A percentile compares a stretch with the other conserved stretches of the same genome.
Conservation (phyloP, 2,113 vertebrate genomes). For the Thymallus thymallus region DNA sequence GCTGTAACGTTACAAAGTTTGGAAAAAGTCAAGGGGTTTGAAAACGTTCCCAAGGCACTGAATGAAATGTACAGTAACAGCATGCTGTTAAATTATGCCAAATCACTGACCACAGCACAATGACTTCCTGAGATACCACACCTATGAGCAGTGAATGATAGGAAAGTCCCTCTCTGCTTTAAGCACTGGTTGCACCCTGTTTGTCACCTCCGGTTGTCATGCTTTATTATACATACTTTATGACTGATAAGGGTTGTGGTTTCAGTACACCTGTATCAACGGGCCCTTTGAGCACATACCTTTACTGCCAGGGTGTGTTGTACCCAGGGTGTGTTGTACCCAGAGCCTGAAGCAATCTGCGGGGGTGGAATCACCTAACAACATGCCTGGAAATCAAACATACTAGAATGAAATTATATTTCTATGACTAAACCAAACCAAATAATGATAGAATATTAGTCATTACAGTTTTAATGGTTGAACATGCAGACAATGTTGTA, state of each 20-base stretch:
- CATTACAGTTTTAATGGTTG: too few relatives aligned
- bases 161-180: constrained; percentile 61
- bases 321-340: neutral
- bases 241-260: constrained; percentile 44
- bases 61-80: neutral
- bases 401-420: neutral
- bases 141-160: constrained; percentile 37
- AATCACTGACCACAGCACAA: neutral
- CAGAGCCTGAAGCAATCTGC: neutral
- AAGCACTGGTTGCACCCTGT: constrained; percentile 59
- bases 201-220: constrained; percentile 35
- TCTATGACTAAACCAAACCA: too few relatives aligned
- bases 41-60: too few relatives aligned
- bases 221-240: constrained; percentile 33
- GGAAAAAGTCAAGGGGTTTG: too few relatives aligned
- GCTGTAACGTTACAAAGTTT: too few relatives aligned
- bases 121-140: neutral
- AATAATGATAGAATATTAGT: too few relatives aligned
- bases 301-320: neutral
- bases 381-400: neutral
- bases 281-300: constrained; percentile 45
- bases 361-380: neutral
- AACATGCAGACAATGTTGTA: too few relatives aligned
- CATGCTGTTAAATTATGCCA: neutral
- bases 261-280: constrained; percentile 1